phyloP scores from a whole-genome alignment of 2,797 vertebrate genomes.

The Chiroxiphia lanceolata region DNA sequence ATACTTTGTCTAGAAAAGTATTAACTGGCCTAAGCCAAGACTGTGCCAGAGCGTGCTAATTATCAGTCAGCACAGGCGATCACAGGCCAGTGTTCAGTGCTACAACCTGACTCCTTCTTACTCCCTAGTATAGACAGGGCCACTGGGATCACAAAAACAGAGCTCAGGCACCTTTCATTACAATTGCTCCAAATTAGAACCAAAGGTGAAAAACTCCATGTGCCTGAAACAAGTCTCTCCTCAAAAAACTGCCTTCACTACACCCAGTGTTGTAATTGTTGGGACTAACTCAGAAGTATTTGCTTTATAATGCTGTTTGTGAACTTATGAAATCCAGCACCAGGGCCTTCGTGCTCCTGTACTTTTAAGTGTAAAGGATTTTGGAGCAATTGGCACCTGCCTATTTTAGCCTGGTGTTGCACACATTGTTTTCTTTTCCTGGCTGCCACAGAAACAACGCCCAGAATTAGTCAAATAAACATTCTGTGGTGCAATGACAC shows the following conservation, averaged over 20 bases:
- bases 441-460: not conserved
- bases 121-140: not conserved
- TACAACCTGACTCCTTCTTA: not conserved
- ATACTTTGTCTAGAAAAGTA: not conserved
- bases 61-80: not conserved
- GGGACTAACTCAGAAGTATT: not conserved
- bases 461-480: not conserved
- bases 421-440: not conserved
- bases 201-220: not conserved
- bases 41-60: not conserved
- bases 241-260: not conserved
- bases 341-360: not conserved
- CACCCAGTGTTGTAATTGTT: rapidly evolving
- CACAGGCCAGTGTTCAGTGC: not conserved
- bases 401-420: not conserved
- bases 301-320: not conserved
- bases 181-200: not conserved
- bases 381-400: not conserved
- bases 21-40: not conserved
- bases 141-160: not conserved
- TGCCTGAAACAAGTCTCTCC: not conserved
- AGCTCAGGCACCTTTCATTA: not conserved
- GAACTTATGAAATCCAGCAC: not conserved
- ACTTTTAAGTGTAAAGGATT: not conserved
- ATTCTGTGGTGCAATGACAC: not conserved